Evolutionary conservation across 1,140 invertebrate genomes (phyloP).

Genomic region (Eufriesea mexicana): DNA sequence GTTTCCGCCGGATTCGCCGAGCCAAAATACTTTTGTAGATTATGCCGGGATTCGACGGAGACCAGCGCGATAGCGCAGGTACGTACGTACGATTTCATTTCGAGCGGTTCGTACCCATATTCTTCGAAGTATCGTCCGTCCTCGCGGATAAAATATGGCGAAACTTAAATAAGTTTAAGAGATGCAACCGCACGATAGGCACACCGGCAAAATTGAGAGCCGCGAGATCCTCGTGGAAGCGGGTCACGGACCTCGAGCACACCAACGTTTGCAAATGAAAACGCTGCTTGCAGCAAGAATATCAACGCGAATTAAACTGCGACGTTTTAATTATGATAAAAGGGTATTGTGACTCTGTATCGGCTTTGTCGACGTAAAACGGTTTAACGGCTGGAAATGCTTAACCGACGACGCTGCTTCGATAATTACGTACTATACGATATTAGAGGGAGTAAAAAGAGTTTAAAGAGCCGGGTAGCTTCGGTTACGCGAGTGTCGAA

Average conservation of each 20-base stretch:
- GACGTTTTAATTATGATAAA: conserved; percentile 44
- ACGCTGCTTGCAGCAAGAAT: conserved; percentile 1
- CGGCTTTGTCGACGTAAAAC: neutral
- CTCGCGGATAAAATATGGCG: conserved; percentile 64
- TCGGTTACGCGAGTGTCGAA: neutral
- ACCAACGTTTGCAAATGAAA: conserved; percentile 44
- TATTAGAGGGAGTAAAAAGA: neutral
- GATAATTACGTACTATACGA: neutral
- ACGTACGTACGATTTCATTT: conserved; percentile 53
- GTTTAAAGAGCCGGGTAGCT: neutral
- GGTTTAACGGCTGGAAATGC: no score
- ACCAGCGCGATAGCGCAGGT: conserved; percentile 43
- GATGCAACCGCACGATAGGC: conserved; percentile 68
- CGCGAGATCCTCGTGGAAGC: conserved; percentile 19
- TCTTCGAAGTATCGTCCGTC: conserved; percentile 55
- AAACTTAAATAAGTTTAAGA: conserved; percentile 73
- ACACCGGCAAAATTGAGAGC: conserved; percentile 59
- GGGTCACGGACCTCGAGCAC: conserved; percentile 11
- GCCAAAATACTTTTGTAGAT: conserved; percentile 51
- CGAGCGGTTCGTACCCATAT: conserved; percentile 42
- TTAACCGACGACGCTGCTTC: neutral
- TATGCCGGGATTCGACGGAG: conserved; percentile 33
- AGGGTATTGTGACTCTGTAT: conserved; percentile 2
- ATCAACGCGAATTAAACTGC: conserved; percentile 28
- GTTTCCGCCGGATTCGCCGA: conserved; percentile 7